phyloP scores from a whole-genome alignment of 2,888 invertebrate genomes.

The Campaea margaritaria region DNA sequence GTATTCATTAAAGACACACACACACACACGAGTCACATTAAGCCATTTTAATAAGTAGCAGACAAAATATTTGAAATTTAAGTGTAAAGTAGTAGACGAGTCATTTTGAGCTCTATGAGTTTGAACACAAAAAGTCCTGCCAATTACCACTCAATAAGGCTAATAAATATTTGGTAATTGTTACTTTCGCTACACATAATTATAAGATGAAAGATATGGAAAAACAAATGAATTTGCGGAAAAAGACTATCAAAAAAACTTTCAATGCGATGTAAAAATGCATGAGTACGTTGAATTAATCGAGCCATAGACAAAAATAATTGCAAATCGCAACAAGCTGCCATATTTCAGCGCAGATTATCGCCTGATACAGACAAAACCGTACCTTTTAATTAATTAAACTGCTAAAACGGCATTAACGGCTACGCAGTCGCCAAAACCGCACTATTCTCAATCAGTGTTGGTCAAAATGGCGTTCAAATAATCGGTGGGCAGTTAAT shows the following conservation, averaged over 20 bases:
- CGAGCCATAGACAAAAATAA: constrained; percentile 2
- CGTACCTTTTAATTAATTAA: constrained; percentile 57
- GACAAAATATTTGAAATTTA: no score
- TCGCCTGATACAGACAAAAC: constrained; percentile 36
- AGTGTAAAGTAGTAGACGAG: no score
- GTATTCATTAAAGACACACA: neutral
- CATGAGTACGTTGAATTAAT: neutral
- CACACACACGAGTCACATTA: no score
- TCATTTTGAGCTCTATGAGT: no score
- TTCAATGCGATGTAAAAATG: neutral
- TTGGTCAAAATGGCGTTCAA: constrained; percentile 57
- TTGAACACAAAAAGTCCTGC: no score
- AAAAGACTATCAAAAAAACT: no score
- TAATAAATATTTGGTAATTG: no score
- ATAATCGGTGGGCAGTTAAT: constrained; percentile 74
- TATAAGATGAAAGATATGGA: no score
- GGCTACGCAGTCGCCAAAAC: constrained; percentile 50
- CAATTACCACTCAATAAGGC: no score
- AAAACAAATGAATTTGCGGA: no score
- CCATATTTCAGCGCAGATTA: constrained; percentile 35
- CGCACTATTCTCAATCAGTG: constrained; percentile 68
- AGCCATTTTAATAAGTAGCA: no score
- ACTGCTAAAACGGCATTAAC: constrained; percentile 52
- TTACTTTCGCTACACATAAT: no score
- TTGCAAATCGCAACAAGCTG: constrained; percentile 7